phyloP scores from a whole-genome alignment of 1,140 invertebrate species.

The Ceratosolen fusciceps region DNA sequence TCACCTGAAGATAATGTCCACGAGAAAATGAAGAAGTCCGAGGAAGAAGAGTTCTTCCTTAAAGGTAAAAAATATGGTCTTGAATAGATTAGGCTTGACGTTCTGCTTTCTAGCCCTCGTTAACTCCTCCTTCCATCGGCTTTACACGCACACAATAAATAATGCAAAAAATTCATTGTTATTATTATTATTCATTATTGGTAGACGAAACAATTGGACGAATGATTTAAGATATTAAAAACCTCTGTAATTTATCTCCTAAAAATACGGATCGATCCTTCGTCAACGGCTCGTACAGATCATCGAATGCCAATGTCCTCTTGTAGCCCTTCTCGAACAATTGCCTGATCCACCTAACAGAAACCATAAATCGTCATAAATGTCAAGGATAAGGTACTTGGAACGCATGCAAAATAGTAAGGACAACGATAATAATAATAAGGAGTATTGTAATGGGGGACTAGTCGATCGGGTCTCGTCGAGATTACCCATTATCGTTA shows the following conservation, averaged over 20 bases:
- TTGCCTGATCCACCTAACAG: constrained; percentile 70
- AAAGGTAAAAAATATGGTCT: constrained; percentile 75
- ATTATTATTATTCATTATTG: too few species aligned
- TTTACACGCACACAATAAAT: too few species aligned
- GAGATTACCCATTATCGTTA: too few species aligned
- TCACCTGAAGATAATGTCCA: constrained; percentile 62
- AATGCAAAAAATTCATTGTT: too few species aligned
- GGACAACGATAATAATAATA: too few species aligned
- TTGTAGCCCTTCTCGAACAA: constrained; percentile 73
- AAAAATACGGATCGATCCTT: constrained; percentile 70
- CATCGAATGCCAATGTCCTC: constrained; percentile 71
- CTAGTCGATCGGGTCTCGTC: too few species aligned
- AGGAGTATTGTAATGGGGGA: too few species aligned
- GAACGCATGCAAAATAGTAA: too few species aligned
- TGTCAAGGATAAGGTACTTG: too few species aligned
- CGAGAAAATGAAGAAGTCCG: constrained; percentile 65
- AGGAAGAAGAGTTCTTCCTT: constrained; percentile 71
- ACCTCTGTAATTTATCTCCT: constrained; percentile 73
- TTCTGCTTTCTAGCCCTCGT: constrained; percentile 56
- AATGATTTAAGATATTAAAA: too few species aligned
- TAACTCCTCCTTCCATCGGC: constrained; percentile 70
- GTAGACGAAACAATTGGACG: too few species aligned
- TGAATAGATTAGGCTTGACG: constrained; percentile 67
- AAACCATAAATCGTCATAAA: background rate
- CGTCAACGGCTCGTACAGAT: constrained; percentile 73